Evolutionary conservation across 2,113 vertebrate genomes (phyloP).

Genomic region (Ageneiosus marmoratus): DNA sequence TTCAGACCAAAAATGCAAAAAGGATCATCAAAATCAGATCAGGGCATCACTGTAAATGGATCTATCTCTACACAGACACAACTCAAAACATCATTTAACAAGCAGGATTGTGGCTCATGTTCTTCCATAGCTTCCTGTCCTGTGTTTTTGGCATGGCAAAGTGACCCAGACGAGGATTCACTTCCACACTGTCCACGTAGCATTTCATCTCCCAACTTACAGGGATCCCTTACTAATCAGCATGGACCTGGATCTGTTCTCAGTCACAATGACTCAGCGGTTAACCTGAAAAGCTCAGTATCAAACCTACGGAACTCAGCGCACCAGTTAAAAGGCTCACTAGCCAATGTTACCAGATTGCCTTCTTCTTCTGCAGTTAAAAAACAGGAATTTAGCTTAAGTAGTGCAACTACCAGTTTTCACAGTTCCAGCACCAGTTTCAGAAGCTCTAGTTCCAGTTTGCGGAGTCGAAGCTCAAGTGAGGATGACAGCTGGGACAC

Average conservation of each 20-base stretch:
- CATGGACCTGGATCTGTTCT: constrained; percentile 44
- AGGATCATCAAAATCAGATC: constrained; percentile 52
- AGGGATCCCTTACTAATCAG: constrained; percentile 55
- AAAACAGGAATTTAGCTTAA: constrained; percentile 19
- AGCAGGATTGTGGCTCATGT: constrained; percentile 68
- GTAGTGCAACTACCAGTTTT: constrained; percentile 37
- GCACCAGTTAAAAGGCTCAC: constrained; percentile 18
- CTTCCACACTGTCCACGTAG: constrained; percentile 53
- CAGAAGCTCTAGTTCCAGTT: constrained; percentile 59
- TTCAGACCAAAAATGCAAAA: constrained; percentile 66
- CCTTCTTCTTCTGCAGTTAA: constrained; percentile 14
- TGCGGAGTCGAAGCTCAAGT: constrained; percentile 69
- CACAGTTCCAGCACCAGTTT: constrained; percentile 52
- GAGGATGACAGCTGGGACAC: constrained; percentile 78
- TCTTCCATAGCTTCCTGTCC: constrained; percentile 73
- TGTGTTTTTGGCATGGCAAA: constrained; percentile 67
- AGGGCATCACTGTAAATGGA: constrained; percentile 27
- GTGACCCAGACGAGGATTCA: constrained; percentile 66
- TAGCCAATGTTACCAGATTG: constrained; percentile 16
- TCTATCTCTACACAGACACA: constrained; percentile 58
- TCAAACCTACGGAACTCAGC: constrained; percentile 44
- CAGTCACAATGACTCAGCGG: constrained; percentile 55
- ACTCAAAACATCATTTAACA: constrained; percentile 53
- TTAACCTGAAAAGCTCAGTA: constrained; percentile 56
- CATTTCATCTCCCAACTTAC: constrained; percentile 67